These are phyloP conservation scores for Cheirogaleus major DNA, from an alignment of 2,797 vertebrate species.

Conservation along the genomic window DNA sequence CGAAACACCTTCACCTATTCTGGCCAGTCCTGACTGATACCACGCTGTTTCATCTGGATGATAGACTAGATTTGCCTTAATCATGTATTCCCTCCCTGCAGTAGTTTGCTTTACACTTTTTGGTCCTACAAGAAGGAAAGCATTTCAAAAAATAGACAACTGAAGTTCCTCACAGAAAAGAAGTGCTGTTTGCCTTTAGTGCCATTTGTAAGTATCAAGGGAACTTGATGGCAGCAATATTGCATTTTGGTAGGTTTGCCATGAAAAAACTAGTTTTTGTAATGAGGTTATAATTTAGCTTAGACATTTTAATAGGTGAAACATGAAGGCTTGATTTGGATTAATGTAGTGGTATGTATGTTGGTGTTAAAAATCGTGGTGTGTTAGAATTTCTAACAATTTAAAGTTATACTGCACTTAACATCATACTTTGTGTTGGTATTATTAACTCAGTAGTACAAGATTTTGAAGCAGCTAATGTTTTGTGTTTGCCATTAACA, in stretches of 20 bases:
- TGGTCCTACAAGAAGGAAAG: constrained; percentile 50
- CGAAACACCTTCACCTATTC: not conserved
- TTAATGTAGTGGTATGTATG: not conserved
- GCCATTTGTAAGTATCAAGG: constrained; percentile 64
- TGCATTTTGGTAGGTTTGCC: constrained; percentile 45
- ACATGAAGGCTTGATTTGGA: not conserved
- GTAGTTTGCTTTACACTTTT: constrained; percentile 24
- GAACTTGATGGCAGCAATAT: constrained; percentile 3
- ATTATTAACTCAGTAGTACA: constrained; percentile 27
- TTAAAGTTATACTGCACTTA: not conserved
- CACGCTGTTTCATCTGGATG: constrained; percentile 31
- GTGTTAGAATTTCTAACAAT: not conserved
- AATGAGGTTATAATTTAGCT: constrained; percentile 18
- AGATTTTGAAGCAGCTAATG: constrained; percentile 4
- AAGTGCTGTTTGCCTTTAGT: constrained; percentile 55
- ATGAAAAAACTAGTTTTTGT: constrained; percentile 7
- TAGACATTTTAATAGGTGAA: constrained; percentile 27
- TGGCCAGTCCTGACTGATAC: constrained; percentile 39
- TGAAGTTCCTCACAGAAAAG: constrained; percentile 50
- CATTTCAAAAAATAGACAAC: constrained; percentile 60
- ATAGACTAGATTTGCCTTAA: constrained; percentile 50
- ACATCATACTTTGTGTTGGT: not conserved
- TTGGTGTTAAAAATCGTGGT: constrained; percentile 12
- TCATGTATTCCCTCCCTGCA: not conserved
- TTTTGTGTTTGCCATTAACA: constrained; percentile 24